A percentile compares a stretch with the other conserved stretches of the same genome.
Conservation (phyloP, 1,140 invertebrate genomes). For the Leptoteleia sp. region DNA sequence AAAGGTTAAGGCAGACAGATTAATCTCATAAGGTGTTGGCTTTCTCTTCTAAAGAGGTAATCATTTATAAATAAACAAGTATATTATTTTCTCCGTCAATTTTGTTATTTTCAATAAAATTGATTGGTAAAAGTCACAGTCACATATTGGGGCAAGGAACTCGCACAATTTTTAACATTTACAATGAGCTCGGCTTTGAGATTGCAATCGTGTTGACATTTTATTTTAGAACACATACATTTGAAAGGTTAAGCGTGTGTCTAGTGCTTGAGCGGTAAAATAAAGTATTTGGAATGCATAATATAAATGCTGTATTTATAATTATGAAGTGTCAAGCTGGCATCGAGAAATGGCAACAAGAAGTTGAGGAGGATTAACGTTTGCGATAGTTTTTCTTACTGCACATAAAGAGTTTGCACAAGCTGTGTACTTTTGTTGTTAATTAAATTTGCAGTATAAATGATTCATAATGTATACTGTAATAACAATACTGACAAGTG, state of each 20-base stretch:
- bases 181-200: conserved; percentile 13
- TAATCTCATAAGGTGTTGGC: conserved; percentile 55
- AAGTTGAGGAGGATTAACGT: conserved; percentile 41
- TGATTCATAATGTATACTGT: neutral
- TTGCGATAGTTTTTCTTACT: conserved; percentile 15
- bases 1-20: conserved; percentile 49
- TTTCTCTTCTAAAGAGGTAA: conserved; percentile 56
- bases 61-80: conserved; percentile 30
- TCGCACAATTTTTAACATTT: conserved; percentile 46
- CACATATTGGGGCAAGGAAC: neutral
- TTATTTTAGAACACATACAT: conserved; percentile 44
- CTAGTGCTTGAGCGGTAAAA: conserved; percentile 24
- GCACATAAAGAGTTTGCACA: conserved; percentile 15
- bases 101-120: neutral
- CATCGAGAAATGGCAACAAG: conserved; percentile 19
- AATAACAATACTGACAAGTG: conserved; percentile 11
- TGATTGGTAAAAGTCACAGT: neutral
- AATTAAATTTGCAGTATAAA: conserved; percentile 14
- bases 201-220: conserved; percentile 58
- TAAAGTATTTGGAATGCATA: conserved; percentile 44
- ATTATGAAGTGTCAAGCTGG: conserved; percentile 49
- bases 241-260: conserved; percentile 49
- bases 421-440: conserved; percentile 10
- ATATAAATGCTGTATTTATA: conserved; percentile 32
- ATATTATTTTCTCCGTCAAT: neutral